These are phyloP conservation scores for Sebastes jordani DNA, from an alignment of 2,797 vertebrate species.

Conservation along the genomic window DNA sequence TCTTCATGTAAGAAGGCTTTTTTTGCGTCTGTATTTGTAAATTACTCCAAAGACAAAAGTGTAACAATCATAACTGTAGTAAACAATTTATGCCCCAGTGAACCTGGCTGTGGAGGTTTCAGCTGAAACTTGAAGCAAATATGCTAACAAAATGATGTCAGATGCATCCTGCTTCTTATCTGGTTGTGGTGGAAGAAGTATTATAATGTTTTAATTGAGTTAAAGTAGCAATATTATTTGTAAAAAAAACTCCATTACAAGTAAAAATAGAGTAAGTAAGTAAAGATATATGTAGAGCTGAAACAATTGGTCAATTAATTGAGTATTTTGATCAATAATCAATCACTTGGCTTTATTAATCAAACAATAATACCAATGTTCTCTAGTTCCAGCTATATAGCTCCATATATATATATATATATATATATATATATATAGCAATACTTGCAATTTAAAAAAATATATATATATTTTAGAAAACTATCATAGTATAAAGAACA, in stretches of 20 bases:
- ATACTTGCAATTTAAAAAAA: too few relatives aligned
- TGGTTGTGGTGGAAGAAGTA: background rate
- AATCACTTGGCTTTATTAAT: background rate
- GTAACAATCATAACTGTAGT: background rate
- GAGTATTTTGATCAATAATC: background rate
- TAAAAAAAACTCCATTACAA: background rate
- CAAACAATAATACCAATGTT: too few relatives aligned
- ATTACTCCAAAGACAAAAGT: background rate
- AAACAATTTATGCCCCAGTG: background rate
- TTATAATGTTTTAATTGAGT: background rate
- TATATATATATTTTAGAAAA: too few relatives aligned
- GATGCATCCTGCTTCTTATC: background rate
- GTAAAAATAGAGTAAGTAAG: background rate
- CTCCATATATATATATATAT: too few relatives aligned
- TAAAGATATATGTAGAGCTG: too few relatives aligned
- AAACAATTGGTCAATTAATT: too few relatives aligned
- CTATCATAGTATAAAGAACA: too few relatives aligned
- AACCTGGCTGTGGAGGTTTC: background rate
- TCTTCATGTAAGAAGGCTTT: background rate
- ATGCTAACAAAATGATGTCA: background rate
- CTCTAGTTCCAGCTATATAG: background rate
- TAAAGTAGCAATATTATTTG: background rate
- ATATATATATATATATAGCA: too few relatives aligned
- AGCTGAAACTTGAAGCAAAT: constrained; percentile 13
- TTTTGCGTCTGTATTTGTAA: background rate